These are phyloP conservation scores for Sturnira hondurensis DNA, from an alignment of 2,113 vertebrate species.

Conservation along the genomic window DNA sequence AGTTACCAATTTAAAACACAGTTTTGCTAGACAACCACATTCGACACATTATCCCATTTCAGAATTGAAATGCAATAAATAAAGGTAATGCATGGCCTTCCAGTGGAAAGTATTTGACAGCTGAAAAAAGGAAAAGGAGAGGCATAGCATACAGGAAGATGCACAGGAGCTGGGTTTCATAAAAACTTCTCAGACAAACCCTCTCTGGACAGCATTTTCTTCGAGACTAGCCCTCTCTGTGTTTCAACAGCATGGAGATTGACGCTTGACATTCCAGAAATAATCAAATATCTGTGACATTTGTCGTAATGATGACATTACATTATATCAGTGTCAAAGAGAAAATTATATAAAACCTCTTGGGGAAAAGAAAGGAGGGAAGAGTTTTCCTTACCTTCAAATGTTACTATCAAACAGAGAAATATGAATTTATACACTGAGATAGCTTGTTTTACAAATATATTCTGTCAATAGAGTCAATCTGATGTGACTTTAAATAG, in stretches of 20 bases:
- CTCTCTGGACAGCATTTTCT: background rate
- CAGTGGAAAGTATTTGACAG: background rate
- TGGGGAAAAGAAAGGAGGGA: background rate
- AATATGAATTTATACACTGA: background rate
- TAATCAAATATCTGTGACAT: background rate
- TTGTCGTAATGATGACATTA: slow-evolving; percentile 25
- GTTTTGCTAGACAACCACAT: background rate
- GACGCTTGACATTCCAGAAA: background rate
- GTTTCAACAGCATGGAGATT: background rate
- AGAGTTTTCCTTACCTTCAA: background rate
- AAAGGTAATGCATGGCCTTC: background rate
- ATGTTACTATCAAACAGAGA: background rate
- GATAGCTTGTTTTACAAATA: background rate
- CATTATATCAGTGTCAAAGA: background rate
- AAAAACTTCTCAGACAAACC: background rate
- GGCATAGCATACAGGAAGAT: background rate
- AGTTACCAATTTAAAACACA: slow-evolving; percentile 11
- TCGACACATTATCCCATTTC: slow-evolving; percentile 28
- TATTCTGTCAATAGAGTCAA: background rate
- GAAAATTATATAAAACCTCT: background rate
- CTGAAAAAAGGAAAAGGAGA: background rate
- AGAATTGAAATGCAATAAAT: background rate
- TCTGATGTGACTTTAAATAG: background rate
- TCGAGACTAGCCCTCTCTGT: background rate
- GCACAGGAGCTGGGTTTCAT: background rate